Evolutionary conservation across 1,140 invertebrate species (phyloP).

Genomic region (Atta texana): DNA sequence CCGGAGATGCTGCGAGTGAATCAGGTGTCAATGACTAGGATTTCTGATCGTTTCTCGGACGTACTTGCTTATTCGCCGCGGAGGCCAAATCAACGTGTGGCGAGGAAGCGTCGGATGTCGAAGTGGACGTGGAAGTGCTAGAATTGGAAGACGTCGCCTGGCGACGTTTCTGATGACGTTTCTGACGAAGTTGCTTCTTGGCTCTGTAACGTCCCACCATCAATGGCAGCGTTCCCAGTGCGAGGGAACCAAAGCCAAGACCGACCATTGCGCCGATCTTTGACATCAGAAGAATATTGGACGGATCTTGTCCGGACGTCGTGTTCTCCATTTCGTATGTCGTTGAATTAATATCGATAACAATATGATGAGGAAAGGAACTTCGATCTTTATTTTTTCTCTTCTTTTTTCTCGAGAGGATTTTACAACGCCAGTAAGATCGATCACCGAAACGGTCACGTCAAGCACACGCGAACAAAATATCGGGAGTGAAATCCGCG

Average conservation of each 20-base stretch:
- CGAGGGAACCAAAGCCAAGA: conserved; percentile 86
- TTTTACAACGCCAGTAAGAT: conserved; percentile 6
- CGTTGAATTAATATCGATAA: background rate
- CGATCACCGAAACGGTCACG: background rate
- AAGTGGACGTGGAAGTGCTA: conserved; percentile 77
- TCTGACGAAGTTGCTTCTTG: conserved; percentile 73
- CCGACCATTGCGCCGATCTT: conserved; percentile 87
- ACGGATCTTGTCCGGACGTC: conserved; percentile 18
- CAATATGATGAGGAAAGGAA: background rate
- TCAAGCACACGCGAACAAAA: background rate
- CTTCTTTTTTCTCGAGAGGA: background rate
- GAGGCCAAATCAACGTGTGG: conserved; percentile 43
- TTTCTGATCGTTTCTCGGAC: conserved; percentile 19
- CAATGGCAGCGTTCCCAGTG: conserved; percentile 87
- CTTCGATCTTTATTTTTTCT: background rate
- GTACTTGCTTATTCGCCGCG: conserved; percentile 68
- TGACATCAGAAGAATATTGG: conserved; percentile 79
- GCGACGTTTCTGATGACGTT: conserved; percentile 75
- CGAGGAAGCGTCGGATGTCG: conserved; percentile 66
- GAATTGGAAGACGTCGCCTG: conserved; percentile 80
- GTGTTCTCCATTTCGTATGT: conserved; percentile 62
- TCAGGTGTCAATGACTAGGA: background rate
- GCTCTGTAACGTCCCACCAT: conserved; percentile 84
- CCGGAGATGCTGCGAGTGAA: conserved; percentile 39
- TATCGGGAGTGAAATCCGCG: background rate